phyloP scores from a whole-genome alignment of 35 echinoderm and acorn worm species.

The Hemicentrotus pulcherrimus region DNA sequence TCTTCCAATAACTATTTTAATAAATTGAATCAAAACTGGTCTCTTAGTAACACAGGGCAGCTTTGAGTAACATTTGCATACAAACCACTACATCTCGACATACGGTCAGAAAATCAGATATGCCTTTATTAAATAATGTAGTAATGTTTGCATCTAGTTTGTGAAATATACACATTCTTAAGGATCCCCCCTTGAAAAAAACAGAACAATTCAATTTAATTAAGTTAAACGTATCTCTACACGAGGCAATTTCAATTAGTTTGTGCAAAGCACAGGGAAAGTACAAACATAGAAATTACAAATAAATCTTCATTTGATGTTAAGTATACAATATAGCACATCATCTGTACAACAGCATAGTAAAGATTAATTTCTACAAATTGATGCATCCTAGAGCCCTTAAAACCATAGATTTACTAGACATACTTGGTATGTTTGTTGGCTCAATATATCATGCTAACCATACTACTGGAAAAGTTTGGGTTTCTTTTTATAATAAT shows the following conservation, averaged over 20 bases:
- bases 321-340: conserved; percentile 14
- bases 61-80: not conserved
- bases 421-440: not conserved
- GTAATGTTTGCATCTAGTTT: no score
- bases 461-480: no score
- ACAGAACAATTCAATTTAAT: no score
- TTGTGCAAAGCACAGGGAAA: not conserved
- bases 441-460: not conserved
- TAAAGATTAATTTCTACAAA: not conserved
- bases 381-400: not conserved
- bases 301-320: not conserved
- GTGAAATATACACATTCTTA: not conserved
- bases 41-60: not conserved
- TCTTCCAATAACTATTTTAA: not conserved
- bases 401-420: not conserved
- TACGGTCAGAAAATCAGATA: not conserved
- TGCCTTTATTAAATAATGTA: not conserved
- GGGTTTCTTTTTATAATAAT: no score
- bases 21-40: not conserved
- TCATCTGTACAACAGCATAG: conserved; percentile 13
- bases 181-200: not conserved
- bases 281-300: conserved; percentile 13
- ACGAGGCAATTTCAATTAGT: not conserved
- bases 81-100: not conserved
- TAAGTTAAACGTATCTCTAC: not conserved